These are phyloP conservation scores for Tridacna crocea DNA, from an alignment of 2,888 invertebrate species.

Conservation along the genomic window DNA sequence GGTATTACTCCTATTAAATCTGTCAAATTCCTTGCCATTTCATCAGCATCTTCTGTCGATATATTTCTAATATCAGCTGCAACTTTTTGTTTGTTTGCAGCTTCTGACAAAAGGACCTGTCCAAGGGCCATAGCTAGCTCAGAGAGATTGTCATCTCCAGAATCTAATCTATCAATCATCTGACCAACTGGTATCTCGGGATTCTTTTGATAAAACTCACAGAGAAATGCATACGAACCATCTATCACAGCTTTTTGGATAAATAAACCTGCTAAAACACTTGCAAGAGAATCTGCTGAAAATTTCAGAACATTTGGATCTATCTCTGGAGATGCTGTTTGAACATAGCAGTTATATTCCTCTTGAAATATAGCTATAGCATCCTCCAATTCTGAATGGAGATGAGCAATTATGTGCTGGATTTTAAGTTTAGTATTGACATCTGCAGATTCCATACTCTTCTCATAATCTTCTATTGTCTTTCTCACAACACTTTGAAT, in stretches of 20 bases:
- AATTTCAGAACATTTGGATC: conserved; percentile 61
- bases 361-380: conserved; percentile 58
- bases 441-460: conserved; percentile 42
- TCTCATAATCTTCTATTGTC: conserved; percentile 56
- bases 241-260: conserved; percentile 86
- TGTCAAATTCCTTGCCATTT: conserved; percentile 50
- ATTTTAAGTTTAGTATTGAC: conserved; percentile 46
- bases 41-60: conserved; percentile 34
- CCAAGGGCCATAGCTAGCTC: conserved; percentile 61
- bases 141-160: conserved; percentile 45
- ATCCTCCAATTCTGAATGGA: conserved; percentile 57
- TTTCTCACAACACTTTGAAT: conserved; percentile 55
- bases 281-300: conserved; percentile 49
- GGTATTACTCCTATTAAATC: conserved; percentile 68
- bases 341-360: conserved; percentile 62
- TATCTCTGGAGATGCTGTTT: conserved; percentile 64
- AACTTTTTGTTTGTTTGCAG: conserved; percentile 66
- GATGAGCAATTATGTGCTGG: conserved; percentile 53
- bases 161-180: conserved; percentile 50
- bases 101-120: conserved; percentile 63
- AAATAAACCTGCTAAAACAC: conserved; percentile 59
- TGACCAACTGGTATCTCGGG: conserved; percentile 58
- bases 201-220: conserved; percentile 59
- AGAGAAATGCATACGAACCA: conserved; percentile 71
- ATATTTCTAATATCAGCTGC: conserved; percentile 62